Percentiles rank a stretch among this genome's conserved stretches.
Conservation (phyloP, 92 coral and sea anemone genomes). For the Siderastrea radians region DNA sequence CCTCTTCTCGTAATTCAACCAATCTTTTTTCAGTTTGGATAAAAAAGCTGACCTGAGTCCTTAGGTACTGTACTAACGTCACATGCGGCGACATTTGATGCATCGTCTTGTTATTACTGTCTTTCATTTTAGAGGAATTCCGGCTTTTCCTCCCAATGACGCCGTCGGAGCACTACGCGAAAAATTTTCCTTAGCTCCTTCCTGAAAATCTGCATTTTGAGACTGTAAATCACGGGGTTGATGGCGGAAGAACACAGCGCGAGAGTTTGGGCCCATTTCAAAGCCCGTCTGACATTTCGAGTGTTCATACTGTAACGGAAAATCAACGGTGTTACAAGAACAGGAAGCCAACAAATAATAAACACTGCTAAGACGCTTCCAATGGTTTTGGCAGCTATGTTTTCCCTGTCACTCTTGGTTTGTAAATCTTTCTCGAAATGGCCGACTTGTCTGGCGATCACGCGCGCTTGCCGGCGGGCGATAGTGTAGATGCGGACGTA, state of each 20-base stretch:
- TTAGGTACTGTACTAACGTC: no score
- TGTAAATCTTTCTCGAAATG: slow-evolving; percentile 58
- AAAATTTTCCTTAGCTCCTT: slow-evolving; percentile 57
- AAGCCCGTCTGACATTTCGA: slow-evolving; percentile 42
- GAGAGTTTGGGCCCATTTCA: slow-evolving; percentile 89
- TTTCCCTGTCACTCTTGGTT: slow-evolving; percentile 66
- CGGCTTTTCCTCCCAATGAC: slow-evolving; percentile 13
- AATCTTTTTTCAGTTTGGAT: no score
- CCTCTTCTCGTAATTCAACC: no score
- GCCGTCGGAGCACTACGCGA: slow-evolving; percentile 5
- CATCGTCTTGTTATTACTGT: not conserved
- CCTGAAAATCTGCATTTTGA: slow-evolving; percentile 78
- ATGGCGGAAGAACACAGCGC: slow-evolving; percentile 91
- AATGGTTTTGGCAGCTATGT: slow-evolving; percentile 87
- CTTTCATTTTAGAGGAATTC: not conserved
- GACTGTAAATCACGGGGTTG: slow-evolving; percentile 89
- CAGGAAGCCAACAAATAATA: slow-evolving; percentile 93
- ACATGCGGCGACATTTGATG: not conserved
- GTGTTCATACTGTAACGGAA: slow-evolving; percentile 63
- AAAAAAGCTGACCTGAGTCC: no score
- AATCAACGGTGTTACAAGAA: slow-evolving; percentile 76
- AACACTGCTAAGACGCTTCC: slow-evolving; percentile 83
- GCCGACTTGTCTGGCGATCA: slow-evolving; percentile 68
- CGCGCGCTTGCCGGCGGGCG: slow-evolving; percentile 90
- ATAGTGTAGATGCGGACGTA: slow-evolving; percentile 85